phyloP scores from a whole-genome alignment of 2,113 vertebrate species.

The Microcebus griseorufus region DNA sequence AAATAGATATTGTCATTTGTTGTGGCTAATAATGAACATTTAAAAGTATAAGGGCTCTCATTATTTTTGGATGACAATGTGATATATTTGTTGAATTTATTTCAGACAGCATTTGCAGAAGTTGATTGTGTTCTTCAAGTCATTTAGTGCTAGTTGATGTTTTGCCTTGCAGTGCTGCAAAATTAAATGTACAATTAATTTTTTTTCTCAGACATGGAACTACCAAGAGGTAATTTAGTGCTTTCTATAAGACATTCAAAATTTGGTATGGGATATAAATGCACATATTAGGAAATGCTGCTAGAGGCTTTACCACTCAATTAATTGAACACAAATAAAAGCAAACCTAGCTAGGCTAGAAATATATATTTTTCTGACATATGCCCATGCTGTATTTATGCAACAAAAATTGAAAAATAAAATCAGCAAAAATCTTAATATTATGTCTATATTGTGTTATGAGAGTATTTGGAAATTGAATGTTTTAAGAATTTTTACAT shows the following conservation, averaged over 20 bases:
- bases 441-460: background rate
- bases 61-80: background rate
- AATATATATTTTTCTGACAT: background rate
- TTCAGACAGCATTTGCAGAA: background rate
- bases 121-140: background rate
- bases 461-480: background rate
- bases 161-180: background rate
- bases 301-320: background rate
- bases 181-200: background rate
- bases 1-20: background rate
- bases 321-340: background rate
- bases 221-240: background rate
- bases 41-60: background rate
- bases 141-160: background rate
- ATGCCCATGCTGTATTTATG: background rate
- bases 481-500: background rate
- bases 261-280: background rate
- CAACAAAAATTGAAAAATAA: background rate
- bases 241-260: background rate
- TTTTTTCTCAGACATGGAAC: background rate
- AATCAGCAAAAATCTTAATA: background rate
- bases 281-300: background rate
- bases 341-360: background rate
- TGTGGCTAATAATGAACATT: background rate
- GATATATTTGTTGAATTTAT: background rate